Base-by-base conservation (phyloP, 2,888 invertebrate genomes). In the Agrotis puta region DNA sequence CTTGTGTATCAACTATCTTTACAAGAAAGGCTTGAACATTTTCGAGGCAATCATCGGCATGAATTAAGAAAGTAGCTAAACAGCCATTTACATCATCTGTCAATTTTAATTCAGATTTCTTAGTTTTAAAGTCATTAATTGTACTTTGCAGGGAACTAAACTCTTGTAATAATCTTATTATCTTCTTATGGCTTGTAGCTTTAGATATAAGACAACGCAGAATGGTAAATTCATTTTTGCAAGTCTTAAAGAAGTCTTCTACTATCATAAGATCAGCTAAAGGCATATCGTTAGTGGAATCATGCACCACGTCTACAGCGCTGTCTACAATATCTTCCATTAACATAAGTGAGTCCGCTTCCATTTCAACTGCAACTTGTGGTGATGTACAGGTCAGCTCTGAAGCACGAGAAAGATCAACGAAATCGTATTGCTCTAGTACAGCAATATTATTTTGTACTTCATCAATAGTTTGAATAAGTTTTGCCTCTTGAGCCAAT, bases 111-210 rank as follows among this genome's bases (percentile, higher is more conserved):
- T 91, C 81, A 6, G 43, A 61, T 14, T 80, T 83, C 63, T 91
- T 90, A 5, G 70, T 65, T 85, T 92, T 92, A 73, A 94, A 94
- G 33, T 89, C 85, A 62, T 85, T 87, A 13, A 94, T 88, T 3
- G 86, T 87, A 61, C 71, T 86, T 81, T 91, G 88, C 6, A 95
- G 77, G 16, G 85, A 87, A 64, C 74, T 88, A 80, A 93, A 94
- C 81, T 94, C 92, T 85, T 94, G 94, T 27, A 95, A 78, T 45
- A 95, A 85, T 73, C 95, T 88, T 66, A 95, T 94, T 18, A 94
- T 77, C 87, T 91, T 92, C 71, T 94, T 95, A 72, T 92, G 92
- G 67, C 87, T 93, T 7, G 90, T 79, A 57, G 88, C 85, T 79
- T 94, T 94, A 43, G 88, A 85, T 58, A 94, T 87, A 14, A 95